Percentiles rank a stretch among this genome's conserved stretches.
These are phyloP conservation scores for Agrochola macilenta DNA, from an alignment of 2,888 invertebrate genomes.

Conservation along the genomic window DNA sequence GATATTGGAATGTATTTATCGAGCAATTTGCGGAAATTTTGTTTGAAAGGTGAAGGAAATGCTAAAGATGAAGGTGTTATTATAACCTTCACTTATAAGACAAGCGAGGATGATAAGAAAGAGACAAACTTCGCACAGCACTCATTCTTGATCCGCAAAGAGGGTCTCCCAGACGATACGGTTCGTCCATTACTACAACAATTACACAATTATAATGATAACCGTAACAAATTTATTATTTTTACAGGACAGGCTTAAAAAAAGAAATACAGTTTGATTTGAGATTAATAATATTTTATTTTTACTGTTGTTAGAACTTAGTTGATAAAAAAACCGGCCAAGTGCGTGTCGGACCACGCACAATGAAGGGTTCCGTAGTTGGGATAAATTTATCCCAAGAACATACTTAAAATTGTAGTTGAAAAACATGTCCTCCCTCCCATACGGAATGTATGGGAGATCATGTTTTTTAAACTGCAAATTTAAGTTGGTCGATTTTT, in stretches of 20 bases:
- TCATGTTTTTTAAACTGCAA: no score
- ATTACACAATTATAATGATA: background rate
- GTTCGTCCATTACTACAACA: constrained; percentile 17
- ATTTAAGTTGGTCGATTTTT: no score
- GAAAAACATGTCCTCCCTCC: no score
- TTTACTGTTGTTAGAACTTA: background rate
- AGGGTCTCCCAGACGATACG: constrained; percentile 6
- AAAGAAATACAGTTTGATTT: constrained; percentile 2
- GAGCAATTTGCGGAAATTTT: constrained; percentile 70
- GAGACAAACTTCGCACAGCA: background rate
- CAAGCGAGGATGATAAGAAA: background rate
- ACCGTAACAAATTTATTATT: background rate
- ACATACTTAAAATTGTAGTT: no score
- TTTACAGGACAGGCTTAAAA: background rate
- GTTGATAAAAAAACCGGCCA: background rate
- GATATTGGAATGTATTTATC: constrained; percentile 73
- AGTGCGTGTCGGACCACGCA: no score
- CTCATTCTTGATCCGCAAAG: constrained; percentile 12
- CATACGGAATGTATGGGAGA: no score
- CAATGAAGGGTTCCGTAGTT: no score
- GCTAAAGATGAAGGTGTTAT: constrained; percentile 71
- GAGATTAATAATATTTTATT: background rate
- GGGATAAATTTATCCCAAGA: no score
- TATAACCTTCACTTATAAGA: constrained; percentile 64
- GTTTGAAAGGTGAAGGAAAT: constrained; percentile 63